Conservation (phyloP, 35 echinoderm and acorn worm genomes). For the Hemicentrotus pulcherrimus region DNA sequence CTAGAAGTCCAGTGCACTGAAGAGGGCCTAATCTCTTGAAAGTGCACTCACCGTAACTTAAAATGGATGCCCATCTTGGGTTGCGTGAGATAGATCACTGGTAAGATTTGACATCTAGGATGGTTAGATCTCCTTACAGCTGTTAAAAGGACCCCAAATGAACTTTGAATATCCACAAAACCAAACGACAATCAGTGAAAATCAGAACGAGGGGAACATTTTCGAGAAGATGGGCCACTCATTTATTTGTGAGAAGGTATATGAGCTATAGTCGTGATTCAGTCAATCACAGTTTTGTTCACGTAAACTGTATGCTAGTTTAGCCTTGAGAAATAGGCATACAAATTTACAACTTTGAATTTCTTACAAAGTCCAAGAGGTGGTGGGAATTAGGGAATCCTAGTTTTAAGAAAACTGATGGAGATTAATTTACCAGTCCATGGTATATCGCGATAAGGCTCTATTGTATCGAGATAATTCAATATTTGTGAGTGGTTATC, state of each 20-base stretch:
- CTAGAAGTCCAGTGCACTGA: neutral
- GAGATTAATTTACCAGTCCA: too few species aligned
- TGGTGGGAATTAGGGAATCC: too few species aligned
- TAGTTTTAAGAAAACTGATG: too few species aligned
- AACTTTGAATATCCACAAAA: neutral
- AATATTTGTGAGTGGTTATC: neutral
- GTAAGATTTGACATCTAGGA: conserved; percentile 9
- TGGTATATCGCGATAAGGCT: too few species aligned
- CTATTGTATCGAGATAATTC: too few species aligned
- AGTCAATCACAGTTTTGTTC: too few species aligned
- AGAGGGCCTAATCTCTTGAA: neutral
- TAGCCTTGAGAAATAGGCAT: neutral
- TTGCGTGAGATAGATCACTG: neutral
- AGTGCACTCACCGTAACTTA: neutral
- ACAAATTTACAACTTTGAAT: neutral
- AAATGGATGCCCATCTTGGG: neutral
- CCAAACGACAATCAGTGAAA: neutral
- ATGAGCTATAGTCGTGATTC: too few species aligned
- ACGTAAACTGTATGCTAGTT: neutral
- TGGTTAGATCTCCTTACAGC: neutral
- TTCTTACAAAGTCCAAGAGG: neutral
- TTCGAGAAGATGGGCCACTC: neutral
- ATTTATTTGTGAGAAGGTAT: neutral
- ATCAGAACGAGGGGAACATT: neutral
- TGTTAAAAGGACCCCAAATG: neutral